Conservation (phyloP, 2,113 vertebrate genomes). For the Poeciliopsis occidentalis region DNA sequence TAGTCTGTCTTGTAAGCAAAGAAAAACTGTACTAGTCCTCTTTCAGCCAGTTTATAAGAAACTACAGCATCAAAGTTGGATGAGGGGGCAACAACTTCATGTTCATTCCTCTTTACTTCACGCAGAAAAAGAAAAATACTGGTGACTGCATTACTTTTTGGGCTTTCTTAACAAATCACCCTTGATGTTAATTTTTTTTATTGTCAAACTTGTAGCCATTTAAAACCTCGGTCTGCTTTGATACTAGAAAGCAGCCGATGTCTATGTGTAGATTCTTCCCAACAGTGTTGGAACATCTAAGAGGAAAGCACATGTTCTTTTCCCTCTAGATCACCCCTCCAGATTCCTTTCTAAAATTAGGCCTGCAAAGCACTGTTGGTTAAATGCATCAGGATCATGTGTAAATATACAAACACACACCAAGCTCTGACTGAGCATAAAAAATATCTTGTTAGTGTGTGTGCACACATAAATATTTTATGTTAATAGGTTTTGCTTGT, state of each 20-base stretch:
- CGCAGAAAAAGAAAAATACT: neutral
- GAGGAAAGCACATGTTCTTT: conserved; percentile 23
- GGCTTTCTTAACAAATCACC: neutral
- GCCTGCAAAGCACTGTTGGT: conserved; percentile 54
- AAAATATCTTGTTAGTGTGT: conserved; percentile 12
- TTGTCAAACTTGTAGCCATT: neutral
- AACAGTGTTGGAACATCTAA: conserved; percentile 24
- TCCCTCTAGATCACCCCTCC: conserved; percentile 68
- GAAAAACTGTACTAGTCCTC: no score
- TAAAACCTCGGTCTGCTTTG: conserved; percentile 19
- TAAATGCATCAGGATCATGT: conserved; percentile 48
- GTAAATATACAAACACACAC: conserved; percentile 31
- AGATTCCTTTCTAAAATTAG: conserved; percentile 83
- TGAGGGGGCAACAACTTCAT: neutral
- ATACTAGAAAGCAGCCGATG: neutral
- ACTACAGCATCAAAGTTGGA: no score
- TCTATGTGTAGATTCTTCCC: neutral
- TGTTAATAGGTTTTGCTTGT: conserved; percentile 3
- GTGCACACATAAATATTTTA: neutral
- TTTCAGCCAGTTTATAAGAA: no score
- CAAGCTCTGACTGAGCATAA: conserved; percentile 6
- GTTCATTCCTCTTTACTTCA: neutral
- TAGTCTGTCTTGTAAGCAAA: no score
- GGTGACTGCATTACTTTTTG: neutral
- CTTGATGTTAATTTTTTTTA: no score